These are phyloP conservation scores for Metellina segmentata DNA, from an alignment of 2,888 invertebrate species.

Conservation along the genomic window DNA sequence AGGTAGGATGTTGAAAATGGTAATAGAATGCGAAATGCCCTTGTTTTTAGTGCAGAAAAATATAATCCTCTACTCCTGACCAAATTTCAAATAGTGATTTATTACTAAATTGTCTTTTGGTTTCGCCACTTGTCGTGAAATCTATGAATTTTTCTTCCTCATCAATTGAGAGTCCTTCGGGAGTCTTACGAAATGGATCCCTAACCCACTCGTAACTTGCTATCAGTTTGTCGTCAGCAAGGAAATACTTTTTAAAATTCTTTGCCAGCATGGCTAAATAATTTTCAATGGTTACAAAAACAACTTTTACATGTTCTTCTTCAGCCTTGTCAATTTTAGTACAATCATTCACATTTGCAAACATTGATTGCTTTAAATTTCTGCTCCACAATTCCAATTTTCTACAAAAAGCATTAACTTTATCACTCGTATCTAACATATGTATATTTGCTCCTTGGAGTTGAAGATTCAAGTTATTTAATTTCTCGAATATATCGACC, in stretches of 20 bases:
- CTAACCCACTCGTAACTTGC: conserved; percentile 57
- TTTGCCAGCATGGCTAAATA: no score
- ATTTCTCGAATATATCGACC: conserved; percentile 50
- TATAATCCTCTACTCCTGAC: no score
- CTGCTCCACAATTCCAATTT: conserved; percentile 58
- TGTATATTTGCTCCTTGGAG: not conserved
- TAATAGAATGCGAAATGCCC: no score
- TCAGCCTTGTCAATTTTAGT: no score
- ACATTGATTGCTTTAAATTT: conserved; percentile 53
- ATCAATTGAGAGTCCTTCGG: conserved; percentile 32
- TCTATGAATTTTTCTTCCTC: no score
- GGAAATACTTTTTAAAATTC: not conserved
- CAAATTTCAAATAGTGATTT: no score
- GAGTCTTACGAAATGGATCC: conserved; percentile 48
- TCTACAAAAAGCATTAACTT: conserved; percentile 50
- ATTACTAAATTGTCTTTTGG: no score
- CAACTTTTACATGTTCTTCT: no score
- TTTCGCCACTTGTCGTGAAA: no score
- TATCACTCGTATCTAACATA: not conserved
- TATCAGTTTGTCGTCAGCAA: conserved; percentile 31
- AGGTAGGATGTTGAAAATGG: no score
- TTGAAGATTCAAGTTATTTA: conserved; percentile 24
- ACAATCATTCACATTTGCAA: not conserved
- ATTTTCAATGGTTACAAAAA: no score
- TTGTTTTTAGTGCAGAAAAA: no score